Evolutionary conservation across 2,888 invertebrate species (phyloP).

Genomic region (Agonum fuliginosum): DNA sequence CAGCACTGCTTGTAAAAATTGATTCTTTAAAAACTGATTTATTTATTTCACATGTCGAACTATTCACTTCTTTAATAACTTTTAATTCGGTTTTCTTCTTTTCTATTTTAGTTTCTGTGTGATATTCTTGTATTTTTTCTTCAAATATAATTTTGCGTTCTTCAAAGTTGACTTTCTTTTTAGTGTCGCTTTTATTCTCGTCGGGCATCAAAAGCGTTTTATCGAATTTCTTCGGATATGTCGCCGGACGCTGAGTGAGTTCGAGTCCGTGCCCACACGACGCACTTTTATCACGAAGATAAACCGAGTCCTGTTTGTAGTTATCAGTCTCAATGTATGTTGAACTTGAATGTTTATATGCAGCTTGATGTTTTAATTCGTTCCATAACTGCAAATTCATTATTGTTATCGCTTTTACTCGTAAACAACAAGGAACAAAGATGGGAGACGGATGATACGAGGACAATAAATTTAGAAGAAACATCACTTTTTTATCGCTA

Average conservation of each 20-base stretch:
- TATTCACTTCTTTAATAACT: constrained; percentile 49
- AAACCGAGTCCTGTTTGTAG: constrained; percentile 73
- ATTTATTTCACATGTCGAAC: constrained; percentile 48
- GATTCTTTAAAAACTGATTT: constrained; percentile 40
- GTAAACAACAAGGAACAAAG: constrained; percentile 22
- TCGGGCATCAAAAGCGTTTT: constrained; percentile 45
- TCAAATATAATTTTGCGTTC: constrained; percentile 63
- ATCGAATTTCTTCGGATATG: constrained; percentile 66
- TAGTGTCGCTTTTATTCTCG: constrained; percentile 61
- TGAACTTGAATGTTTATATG: constrained; percentile 71
- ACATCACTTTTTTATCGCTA: too few species aligned
- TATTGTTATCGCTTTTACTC: not conserved
- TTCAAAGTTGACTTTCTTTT: constrained; percentile 70
- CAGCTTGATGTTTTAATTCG: constrained; percentile 78
- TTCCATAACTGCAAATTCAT: constrained; percentile 80
- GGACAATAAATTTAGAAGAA: not conserved
- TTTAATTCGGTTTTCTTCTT: constrained; percentile 60
- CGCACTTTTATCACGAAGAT: constrained; percentile 85
- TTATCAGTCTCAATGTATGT: constrained; percentile 69
- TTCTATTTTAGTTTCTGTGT: constrained; percentile 63
- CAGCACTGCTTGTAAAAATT: constrained; percentile 32
- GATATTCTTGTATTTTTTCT: constrained; percentile 7
- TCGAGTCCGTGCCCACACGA: constrained; percentile 86
- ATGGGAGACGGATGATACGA: not conserved
- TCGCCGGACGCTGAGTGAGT: constrained; percentile 80